Base-by-base conservation (phyloP, 2,113 vertebrate species). In the Notarius quadriscutis region DNA sequence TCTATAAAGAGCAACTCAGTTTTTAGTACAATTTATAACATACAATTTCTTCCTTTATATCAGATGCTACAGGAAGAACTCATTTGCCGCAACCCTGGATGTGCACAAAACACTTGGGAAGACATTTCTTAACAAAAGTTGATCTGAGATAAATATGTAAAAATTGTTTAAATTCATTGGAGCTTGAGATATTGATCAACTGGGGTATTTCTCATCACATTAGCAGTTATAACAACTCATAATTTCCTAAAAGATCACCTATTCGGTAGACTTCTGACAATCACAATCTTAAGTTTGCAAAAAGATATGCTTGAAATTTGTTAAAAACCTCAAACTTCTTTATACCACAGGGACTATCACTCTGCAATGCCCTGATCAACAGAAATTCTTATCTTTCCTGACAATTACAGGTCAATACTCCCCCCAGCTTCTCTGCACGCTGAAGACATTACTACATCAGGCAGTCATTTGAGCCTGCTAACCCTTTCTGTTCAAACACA, bases 11-110 rank as follows among this genome's bases (percentile, higher is more conserved):
- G 55, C 34, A 55, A 79, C 75, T 55, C 25, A 15, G 4, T 62
- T 81, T 34, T 20, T 17, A 80, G 55, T 80, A 41, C 17, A 27
- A 12, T 60, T 79, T 83, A 88, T 90, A 90, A 91, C 86, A 91
- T 92, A 91, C 30, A 82, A 80, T 71, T 69, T 85, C 50, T 87
- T 87, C 55, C 48, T 60, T 63, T 85, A 71, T 65, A 69, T 22
- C 82, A 17, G 84, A 69, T 65, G 84, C 65, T 81, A 71, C 41
- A 72, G 88, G 89, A 89, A 89, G 89, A 90, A 87, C 86, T 69
- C 63, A 67, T 86, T 60, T 63, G 81, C 60, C 30, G 74, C 75
- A 51, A 30, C 58, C 34, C 87, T 89, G 62, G 51, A 87, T 25
- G 78, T 85, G 80, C 89, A 71, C 74, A 77, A 4, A 8, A 75